Evolutionary conservation across 2,113 vertebrate species (phyloP).

Genomic region (Gulo gulo): DNA sequence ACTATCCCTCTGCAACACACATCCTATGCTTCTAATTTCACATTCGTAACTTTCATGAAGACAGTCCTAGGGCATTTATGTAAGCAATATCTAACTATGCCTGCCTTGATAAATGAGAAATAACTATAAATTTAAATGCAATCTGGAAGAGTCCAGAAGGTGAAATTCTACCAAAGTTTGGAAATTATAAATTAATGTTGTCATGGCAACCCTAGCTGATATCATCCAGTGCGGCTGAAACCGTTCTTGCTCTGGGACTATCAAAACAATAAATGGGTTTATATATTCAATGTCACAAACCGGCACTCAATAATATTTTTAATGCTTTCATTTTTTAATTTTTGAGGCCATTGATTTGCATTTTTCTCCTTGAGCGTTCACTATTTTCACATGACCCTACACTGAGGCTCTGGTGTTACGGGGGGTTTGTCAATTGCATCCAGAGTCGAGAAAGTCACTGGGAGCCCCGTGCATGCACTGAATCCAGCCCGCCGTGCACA

Average conservation of each 20-base stretch:
- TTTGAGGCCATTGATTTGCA: neutral
- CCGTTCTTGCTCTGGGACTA: conserved; percentile 15
- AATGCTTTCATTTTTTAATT: conserved; percentile 42
- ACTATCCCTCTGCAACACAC: neutral
- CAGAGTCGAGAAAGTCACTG: neutral
- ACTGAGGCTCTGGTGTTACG: neutral
- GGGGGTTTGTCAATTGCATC: neutral
- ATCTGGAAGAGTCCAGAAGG: neutral
- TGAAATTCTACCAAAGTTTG: conserved; percentile 48
- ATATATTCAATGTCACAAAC: neutral
- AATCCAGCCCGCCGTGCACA: neutral
- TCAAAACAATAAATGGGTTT: conserved; percentile 39
- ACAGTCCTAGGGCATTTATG: neutral
- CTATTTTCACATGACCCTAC: neutral
- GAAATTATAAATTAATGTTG: conserved; percentile 9
- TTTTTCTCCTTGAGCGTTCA: neutral
- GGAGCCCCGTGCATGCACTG: neutral
- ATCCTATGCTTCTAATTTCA: neutral
- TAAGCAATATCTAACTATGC: neutral
- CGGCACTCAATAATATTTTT: conserved; percentile 2
- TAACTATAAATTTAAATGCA: conserved; percentile 45
- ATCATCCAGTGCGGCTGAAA: neutral
- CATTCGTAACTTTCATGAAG: neutral
- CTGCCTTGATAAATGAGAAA: conserved; percentile 33
- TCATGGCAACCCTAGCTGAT: conserved; percentile 27